Percentiles rank a stretch among this genome's conserved stretches.
phyloP scores from a whole-genome alignment of 2,797 vertebrate genomes.

The Cottoperca gobio region DNA sequence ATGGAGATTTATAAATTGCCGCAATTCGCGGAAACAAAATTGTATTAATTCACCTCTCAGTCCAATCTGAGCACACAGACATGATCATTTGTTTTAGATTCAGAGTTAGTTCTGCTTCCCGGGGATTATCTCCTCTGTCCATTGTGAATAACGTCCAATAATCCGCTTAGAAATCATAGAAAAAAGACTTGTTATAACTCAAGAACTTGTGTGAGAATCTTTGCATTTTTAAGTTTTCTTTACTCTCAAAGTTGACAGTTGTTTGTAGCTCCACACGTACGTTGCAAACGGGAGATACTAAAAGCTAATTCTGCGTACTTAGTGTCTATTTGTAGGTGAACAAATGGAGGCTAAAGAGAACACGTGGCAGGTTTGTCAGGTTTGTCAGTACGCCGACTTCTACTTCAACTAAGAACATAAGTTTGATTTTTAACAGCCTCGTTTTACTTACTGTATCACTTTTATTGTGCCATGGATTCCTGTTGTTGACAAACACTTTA shows the following conservation, averaged over 20 bases:
- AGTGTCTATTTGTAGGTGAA: not conserved
- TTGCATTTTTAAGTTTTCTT: not conserved
- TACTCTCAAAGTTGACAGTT: not conserved
- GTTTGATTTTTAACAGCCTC: not conserved
- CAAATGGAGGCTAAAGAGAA: not conserved
- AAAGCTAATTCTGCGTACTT: not conserved
- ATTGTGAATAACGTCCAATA: not conserved
- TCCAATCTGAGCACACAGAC: not conserved
- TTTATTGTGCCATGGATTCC: not conserved
- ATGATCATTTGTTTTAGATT: not conserved
- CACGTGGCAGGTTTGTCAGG: not conserved
- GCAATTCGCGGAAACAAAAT: too few species aligned
- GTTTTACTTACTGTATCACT: not conserved
- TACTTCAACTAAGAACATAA: not conserved
- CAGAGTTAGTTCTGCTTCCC: not conserved
- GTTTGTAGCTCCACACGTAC: not conserved
- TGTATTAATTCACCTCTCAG: too few species aligned
- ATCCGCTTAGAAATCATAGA: not conserved
- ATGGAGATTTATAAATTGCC: not conserved
- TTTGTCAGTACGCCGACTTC: not conserved
- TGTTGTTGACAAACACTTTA: constrained; percentile 27
- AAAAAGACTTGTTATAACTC: not conserved
- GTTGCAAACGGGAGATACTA: not conserved
- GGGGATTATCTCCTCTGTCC: not conserved
- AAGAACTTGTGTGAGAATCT: not conserved